Conservation (phyloP, 64 coral and sea anemone genomes). For the Montipora foliosa region DNA sequence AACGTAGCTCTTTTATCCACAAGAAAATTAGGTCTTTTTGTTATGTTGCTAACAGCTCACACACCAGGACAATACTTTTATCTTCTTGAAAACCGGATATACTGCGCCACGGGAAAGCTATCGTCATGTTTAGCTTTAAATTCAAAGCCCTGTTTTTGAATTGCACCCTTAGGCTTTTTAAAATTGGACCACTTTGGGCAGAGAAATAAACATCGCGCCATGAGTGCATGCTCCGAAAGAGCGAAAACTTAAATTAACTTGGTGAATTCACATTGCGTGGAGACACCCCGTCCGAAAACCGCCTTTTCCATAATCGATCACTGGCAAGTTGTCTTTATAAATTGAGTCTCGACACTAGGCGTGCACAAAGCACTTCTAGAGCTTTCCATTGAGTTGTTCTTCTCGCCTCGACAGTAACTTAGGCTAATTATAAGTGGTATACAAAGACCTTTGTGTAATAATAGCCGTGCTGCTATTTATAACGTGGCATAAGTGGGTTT, state of each 20-base stretch:
- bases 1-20: neutral
- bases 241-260: too few species aligned
- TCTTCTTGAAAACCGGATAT: neutral
- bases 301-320: neutral
- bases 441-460: neutral
- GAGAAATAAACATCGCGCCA: neutral
- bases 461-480: constrained; percentile 14
- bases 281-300: neutral
- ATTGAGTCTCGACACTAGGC: neutral
- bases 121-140: neutral
- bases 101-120: neutral
- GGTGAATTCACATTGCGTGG: neutral
- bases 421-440: neutral
- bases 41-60: neutral
- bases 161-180: neutral
- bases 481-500: neutral
- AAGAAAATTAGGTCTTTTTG: neutral
- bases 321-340: neutral
- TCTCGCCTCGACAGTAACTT: neutral
- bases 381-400: neutral
- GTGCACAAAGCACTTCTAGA: neutral
- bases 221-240: neutral
- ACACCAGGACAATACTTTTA: neutral
- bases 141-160: neutral
- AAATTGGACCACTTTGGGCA: neutral